phyloP scores from a whole-genome alignment of 1,140 invertebrate genomes.

The Conus betulinus region DNA sequence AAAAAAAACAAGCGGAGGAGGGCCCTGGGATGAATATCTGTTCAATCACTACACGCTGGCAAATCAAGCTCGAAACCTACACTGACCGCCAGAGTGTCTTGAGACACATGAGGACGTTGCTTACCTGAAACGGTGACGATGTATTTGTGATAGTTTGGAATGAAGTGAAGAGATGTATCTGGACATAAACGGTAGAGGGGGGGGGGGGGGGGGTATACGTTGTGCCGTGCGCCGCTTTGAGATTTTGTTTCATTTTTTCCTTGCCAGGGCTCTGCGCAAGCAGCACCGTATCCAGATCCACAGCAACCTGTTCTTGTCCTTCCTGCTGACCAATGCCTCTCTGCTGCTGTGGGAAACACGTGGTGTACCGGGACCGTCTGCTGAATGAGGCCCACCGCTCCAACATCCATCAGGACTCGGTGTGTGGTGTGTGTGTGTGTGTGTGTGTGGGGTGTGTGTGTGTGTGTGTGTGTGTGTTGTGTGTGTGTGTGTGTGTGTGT shows the following conservation, averaged over 20 bases:
- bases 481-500: too few relatives aligned
- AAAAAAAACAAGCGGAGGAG: too few relatives aligned
- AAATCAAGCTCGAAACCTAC: too few relatives aligned
- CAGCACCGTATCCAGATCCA: slow-evolving; percentile 78
- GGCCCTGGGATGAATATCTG: too few relatives aligned
- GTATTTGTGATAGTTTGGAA: too few relatives aligned
- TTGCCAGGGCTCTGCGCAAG: slow-evolving; percentile 39
- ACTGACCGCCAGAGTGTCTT: too few relatives aligned
- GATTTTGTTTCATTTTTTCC: neutral
- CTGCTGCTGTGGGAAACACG: slow-evolving; percentile 74
- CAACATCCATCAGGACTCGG: slow-evolving; percentile 51
- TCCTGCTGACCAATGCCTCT: slow-evolving; percentile 76
- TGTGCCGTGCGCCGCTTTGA: neutral
- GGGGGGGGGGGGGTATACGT: too few relatives aligned
- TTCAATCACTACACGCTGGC: too few relatives aligned
- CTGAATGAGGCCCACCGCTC: slow-evolving; percentile 48
- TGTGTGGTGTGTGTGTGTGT: slow-evolving; percentile 21
- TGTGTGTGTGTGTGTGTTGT: neutral
- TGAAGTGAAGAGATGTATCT: too few relatives aligned
- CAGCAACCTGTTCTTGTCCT: slow-evolving; percentile 78
- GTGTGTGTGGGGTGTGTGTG: neutral
- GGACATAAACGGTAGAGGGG: too few relatives aligned
- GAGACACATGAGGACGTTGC: too few relatives aligned
- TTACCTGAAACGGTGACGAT: too few relatives aligned
- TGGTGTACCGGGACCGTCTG: slow-evolving; percentile 73